Conservation (phyloP, 2,888 invertebrate species). For the Magallana nippona region DNA sequence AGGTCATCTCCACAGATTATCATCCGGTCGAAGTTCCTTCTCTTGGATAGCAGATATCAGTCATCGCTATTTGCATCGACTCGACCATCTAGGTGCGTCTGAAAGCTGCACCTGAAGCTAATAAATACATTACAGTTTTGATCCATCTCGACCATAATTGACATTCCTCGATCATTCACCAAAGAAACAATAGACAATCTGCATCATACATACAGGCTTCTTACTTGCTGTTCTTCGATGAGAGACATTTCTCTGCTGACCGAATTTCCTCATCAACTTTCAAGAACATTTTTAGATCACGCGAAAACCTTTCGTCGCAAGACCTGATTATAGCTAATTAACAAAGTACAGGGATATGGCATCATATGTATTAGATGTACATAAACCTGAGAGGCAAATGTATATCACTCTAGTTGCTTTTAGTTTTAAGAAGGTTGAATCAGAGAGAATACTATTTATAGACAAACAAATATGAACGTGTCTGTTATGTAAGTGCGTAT, state of each 20-base stretch:
- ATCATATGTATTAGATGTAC: not conserved
- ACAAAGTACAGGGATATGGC: not conserved
- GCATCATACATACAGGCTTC: no score
- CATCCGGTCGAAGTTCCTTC: not conserved
- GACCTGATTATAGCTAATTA: not conserved
- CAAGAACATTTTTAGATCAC: no score
- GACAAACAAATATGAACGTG: no score
- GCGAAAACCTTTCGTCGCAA: not conserved
- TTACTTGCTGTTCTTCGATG: no score
- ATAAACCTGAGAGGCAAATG: no score
- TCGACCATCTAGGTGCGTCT: not conserved
- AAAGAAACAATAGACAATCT: not conserved
- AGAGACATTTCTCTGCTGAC: no score
- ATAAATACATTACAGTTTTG: not conserved
- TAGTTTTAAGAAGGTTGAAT: no score
- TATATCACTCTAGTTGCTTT: no score
- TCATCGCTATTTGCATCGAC: not conserved
- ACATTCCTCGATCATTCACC: not conserved
- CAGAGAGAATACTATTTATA: no score
- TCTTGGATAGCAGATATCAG: not conserved
- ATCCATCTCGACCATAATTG: not conserved
- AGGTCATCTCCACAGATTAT: slow-evolving; percentile 2
- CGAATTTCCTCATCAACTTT: no score
- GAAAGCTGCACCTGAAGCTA: not conserved
- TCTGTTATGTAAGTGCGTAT: no score